phyloP scores from a whole-genome alignment of 2,113 vertebrate species.

The Bothrops jararaca region DNA sequence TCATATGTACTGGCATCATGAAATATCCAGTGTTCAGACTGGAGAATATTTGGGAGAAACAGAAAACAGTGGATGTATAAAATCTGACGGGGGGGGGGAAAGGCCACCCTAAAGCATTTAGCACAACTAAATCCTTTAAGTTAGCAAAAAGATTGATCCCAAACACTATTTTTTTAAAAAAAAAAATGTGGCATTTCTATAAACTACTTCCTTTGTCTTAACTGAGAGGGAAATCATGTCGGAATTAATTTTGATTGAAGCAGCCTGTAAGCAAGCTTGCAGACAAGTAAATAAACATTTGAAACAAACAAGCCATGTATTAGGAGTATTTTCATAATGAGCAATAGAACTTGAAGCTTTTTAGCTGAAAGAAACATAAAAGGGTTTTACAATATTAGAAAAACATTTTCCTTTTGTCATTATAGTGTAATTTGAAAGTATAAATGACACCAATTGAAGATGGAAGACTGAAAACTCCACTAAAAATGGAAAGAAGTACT shows the following conservation, averaged over 20 bases:
- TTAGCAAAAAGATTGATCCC: not conserved
- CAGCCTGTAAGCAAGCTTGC: not conserved
- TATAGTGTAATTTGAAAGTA: not conserved
- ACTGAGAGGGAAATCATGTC: not conserved
- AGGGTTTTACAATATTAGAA: not conserved
- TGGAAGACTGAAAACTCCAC: not conserved
- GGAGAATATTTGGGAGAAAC: not conserved
- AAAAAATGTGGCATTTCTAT: not conserved
- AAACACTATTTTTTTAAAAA: not conserved
- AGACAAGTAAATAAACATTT: not conserved
- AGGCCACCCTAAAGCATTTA: not conserved
- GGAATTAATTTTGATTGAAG: not conserved
- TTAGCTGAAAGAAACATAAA: not conserved
- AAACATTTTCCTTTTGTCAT: not conserved
- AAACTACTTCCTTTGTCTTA: not conserved
- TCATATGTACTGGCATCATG: not conserved
- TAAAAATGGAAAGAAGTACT: not conserved
- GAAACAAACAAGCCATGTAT: not conserved
- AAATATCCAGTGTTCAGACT: not conserved
- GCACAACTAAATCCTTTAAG: not conserved
- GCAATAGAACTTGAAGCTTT: not conserved
- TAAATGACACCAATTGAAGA: not conserved
- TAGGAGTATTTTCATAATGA: not conserved
- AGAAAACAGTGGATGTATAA: not conserved
- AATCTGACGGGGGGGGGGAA: not conserved